These are phyloP conservation scores for Lucinisca nassula DNA, from an alignment of 2,888 invertebrate genomes.

Conservation along the genomic window DNA sequence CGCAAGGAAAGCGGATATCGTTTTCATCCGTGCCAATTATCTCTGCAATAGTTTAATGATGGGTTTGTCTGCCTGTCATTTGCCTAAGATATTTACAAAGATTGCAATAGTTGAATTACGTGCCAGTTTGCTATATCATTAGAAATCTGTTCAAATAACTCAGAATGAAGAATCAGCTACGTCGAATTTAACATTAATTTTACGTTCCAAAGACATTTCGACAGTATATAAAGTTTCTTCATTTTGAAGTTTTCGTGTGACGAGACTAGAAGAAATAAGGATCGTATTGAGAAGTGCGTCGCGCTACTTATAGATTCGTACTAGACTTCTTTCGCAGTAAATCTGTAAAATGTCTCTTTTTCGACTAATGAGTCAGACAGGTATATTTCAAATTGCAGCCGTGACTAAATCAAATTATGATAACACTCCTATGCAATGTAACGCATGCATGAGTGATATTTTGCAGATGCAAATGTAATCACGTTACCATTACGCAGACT, in stretches of 20 bases:
- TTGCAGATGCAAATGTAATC: too few species aligned
- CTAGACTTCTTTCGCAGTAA: too few species aligned
- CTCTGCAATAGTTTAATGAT: neutral
- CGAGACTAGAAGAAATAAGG: too few species aligned
- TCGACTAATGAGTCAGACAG: too few species aligned
- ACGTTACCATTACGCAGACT: too few species aligned
- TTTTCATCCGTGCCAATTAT: neutral
- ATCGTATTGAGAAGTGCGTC: too few species aligned
- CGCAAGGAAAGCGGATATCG: neutral
- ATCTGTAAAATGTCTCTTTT: too few species aligned
- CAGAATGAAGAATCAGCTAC: neutral
- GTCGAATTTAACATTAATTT: neutral
- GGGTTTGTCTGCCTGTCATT: neutral
- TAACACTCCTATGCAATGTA: too few species aligned
- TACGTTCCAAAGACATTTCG: neutral
- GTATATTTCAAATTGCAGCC: too few species aligned
- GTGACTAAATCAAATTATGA: too few species aligned
- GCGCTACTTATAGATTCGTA: too few species aligned
- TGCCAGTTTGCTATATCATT: neutral
- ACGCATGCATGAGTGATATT: too few species aligned
- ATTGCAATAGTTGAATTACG: neutral
- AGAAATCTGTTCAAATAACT: neutral
- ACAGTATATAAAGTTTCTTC: neutral
- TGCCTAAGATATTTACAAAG: neutral
- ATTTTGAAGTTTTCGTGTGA: neutral